phyloP scores from a whole-genome alignment of 2,113 vertebrate genomes.

The Poeciliopsis retropinna region DNA sequence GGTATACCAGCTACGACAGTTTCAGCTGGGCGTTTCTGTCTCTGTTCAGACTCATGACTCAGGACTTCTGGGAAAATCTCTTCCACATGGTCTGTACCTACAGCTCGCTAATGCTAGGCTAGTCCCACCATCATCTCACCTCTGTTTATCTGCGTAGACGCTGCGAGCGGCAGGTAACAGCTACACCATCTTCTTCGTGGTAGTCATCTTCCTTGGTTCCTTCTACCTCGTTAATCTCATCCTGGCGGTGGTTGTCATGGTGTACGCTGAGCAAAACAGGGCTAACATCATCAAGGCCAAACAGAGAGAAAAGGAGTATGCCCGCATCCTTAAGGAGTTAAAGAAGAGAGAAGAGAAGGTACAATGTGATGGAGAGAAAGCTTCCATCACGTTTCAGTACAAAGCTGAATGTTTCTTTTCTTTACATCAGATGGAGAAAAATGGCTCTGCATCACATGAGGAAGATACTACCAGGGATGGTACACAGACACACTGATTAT shows the following conservation, averaged over 20 bases:
- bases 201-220: conserved; percentile 94
- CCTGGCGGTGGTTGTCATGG: conserved; percentile 96
- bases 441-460: background rate
- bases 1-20: conserved; percentile 93
- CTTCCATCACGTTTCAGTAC: background rate
- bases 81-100: conserved; percentile 87
- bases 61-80: conserved; percentile 97
- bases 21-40: conserved; percentile 95
- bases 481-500: conserved; percentile 2
- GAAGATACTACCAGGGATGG: conserved; percentile 36
- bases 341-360: conserved; percentile 88
- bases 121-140: background rate
- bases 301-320: conserved; percentile 91
- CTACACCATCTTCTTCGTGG: conserved; percentile 95
- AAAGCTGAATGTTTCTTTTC: conserved; percentile 1
- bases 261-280: conserved; percentile 90
- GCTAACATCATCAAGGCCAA: conserved; percentile 87
- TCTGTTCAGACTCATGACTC: conserved; percentile 95
- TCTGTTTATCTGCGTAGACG: conserved; percentile 77
- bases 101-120: background rate
- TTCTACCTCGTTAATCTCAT: conserved; percentile 98
- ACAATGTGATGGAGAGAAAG: background rate
- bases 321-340: conserved; percentile 85
- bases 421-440: conserved; percentile 35
- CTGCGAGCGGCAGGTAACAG: conserved; percentile 93